phyloP scores from a whole-genome alignment of 2,888 invertebrate genomes.

The Monochamus alternatus region DNA sequence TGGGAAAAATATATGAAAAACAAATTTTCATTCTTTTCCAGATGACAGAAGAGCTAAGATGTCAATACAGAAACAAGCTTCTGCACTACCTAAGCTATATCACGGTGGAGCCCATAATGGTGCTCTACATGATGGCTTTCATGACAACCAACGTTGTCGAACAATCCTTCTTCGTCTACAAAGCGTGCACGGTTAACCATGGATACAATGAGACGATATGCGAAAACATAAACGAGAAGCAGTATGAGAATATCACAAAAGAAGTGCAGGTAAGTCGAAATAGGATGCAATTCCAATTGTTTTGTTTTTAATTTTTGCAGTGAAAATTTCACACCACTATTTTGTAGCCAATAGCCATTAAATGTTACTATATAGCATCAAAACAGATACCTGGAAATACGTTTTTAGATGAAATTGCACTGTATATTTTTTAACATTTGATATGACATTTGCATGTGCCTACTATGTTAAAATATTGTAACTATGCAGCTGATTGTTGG shows the following conservation, averaged over 20 bases:
- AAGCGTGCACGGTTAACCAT: conserved; percentile 84
- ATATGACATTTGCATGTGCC: no score
- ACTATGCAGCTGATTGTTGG: no score
- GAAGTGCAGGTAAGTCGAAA: conserved; percentile 77
- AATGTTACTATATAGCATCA: no score
- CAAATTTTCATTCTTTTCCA: conserved; percentile 38
- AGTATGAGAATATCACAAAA: conserved; percentile 76
- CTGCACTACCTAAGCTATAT: conserved; percentile 68
- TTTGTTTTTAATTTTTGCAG: no score
- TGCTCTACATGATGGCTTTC: conserved; percentile 90
- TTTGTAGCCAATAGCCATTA: no score
- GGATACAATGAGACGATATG: conserved; percentile 81
- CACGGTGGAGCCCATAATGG: conserved; percentile 90
- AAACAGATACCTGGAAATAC: no score
- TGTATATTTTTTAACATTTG: no score
- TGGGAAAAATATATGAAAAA: no score
- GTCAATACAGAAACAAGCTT: conserved; percentile 41
- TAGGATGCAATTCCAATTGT: no score
- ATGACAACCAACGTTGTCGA: conserved; percentile 87
- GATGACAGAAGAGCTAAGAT: conserved; percentile 48
- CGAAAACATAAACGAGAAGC: conserved; percentile 74
- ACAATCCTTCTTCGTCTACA: conserved; percentile 84
- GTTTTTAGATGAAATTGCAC: no score
- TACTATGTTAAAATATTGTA: no score
- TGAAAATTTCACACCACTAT: no score